A percentile compares a stretch with the other conserved stretches of the same genome.
These are phyloP conservation scores for Paratrypauchen microcephalus DNA, from an alignment of 2,797 vertebrate genomes.

Conservation along the genomic window DNA sequence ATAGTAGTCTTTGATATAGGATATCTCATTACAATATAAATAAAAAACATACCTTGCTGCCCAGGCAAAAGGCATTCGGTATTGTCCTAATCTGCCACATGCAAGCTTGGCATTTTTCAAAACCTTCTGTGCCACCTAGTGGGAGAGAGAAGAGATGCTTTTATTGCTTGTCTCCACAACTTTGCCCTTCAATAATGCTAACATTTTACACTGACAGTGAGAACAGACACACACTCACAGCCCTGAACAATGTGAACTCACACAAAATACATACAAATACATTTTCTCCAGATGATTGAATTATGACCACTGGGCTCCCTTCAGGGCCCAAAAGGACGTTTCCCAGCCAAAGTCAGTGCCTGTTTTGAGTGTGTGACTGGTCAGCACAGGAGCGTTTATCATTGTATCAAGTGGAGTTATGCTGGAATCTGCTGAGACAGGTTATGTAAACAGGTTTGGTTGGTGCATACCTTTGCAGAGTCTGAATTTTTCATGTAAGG, in stretches of 20 bases:
- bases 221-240: conserved; percentile 10
- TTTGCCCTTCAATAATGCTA: not conserved
- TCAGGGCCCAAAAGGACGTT: conserved; percentile 27
- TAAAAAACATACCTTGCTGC: conserved; percentile 85
- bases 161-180: not conserved
- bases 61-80: conserved; percentile 98
- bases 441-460: conserved; percentile 9
- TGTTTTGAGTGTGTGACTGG: conserved; percentile 34
- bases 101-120: conserved; percentile 96
- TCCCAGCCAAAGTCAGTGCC: conserved; percentile 59
- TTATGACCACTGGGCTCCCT: conserved; percentile 31
- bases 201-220: not conserved
- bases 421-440: conserved; percentile 46
- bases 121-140: conserved; percentile 94
- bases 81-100: conserved; percentile 92
- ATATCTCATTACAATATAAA: not conserved
- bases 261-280: conserved; percentile 12
- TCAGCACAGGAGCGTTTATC: conserved; percentile 46
- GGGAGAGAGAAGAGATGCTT: conserved; percentile 30
- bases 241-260: not conserved
- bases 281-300: conserved; percentile 34
- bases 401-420: conserved; percentile 45
- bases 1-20: not conserved
- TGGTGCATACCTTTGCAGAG: conserved; percentile 89
- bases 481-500: conserved; percentile 98